phyloP scores from a whole-genome alignment of 2,113 vertebrate species.

The Calidris pugnax region DNA sequence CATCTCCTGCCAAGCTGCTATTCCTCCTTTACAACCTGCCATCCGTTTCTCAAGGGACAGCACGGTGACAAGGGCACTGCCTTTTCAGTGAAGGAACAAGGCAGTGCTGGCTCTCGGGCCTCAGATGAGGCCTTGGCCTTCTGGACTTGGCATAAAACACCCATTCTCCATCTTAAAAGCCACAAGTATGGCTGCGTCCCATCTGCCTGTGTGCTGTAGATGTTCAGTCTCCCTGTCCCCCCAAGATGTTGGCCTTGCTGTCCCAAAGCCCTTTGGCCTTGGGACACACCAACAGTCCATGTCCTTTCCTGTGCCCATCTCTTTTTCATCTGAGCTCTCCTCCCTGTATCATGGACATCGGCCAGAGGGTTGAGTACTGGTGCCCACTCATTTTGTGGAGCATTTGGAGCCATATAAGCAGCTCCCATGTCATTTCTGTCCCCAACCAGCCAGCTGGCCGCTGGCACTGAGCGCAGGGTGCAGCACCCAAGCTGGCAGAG shows the following conservation, averaged over 20 bases:
- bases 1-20: background rate
- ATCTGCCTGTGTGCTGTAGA: background rate
- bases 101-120: background rate
- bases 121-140: background rate
- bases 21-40: background rate
- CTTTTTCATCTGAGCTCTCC: background rate
- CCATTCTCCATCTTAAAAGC: background rate
- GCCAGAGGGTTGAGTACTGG: background rate
- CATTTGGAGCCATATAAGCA: background rate
- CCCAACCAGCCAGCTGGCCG: background rate
- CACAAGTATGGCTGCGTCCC: rapidly evolving
- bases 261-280: background rate
- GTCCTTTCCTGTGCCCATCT: background rate
- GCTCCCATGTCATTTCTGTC: background rate
- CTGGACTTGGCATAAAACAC: background rate
- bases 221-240: background rate
- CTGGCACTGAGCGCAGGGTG: rapidly evolving
- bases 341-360: background rate
- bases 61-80: background rate
- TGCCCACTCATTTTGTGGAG: rapidly evolving
- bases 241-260: background rate
- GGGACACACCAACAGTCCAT: background rate
- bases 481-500: rapidly evolving
- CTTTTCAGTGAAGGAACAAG: background rate
- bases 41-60: background rate